phyloP scores from a whole-genome alignment of 2,113 vertebrate genomes.

The Lutjanus erythropterus region DNA sequence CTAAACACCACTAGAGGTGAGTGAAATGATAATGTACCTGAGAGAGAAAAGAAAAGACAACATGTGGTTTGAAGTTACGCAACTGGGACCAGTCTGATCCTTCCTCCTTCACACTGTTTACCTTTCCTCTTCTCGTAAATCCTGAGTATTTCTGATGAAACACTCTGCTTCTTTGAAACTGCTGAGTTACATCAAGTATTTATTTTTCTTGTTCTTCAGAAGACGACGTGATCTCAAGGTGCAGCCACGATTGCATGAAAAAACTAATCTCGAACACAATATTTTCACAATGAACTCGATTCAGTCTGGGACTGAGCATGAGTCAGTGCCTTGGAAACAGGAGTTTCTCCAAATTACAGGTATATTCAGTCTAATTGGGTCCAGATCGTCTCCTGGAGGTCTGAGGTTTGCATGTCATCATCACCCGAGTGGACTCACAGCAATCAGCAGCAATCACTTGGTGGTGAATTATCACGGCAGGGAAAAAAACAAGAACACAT shows the following conservation, averaged over 20 bases:
- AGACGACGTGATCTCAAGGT: not conserved
- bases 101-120: conserved; percentile 37
- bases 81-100: conserved; percentile 27
- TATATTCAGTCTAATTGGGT: not conserved
- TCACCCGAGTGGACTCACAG: not conserved
- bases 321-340: not conserved
- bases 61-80: conserved; percentile 22
- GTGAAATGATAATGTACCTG: not conserved
- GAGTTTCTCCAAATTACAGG: not conserved
- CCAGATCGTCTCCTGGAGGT: not conserved
- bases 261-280: not conserved
- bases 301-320: not conserved
- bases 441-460: not conserved
- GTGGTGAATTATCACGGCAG: not conserved
- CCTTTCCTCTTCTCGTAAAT: conserved; percentile 41
- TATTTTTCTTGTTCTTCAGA: conserved; percentile 9
- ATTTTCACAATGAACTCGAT: not conserved
- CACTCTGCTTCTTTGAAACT: not conserved
- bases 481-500: not conserved
- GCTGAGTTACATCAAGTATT: conserved; percentile 3
- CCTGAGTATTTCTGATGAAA: not conserved
- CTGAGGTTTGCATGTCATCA: not conserved
- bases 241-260: not conserved
- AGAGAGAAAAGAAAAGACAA: conserved; percentile 9
- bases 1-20: not conserved